Evolutionary conservation across 2,888 invertebrate genomes (phyloP).

Genomic region (Stenolophus ochropezus): DNA sequence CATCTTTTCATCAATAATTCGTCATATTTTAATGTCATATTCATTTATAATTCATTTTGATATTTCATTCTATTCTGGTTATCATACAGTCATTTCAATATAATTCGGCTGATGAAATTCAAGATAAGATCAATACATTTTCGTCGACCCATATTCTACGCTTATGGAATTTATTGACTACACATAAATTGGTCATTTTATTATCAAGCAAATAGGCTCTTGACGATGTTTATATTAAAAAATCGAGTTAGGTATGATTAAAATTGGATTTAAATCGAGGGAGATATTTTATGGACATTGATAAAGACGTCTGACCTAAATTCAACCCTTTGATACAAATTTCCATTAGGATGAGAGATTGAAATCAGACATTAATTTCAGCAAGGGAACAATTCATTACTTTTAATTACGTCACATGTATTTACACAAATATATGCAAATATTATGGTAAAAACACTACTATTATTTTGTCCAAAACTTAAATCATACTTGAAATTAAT

Average conservation of each 20-base stretch:
- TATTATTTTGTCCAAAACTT: no score
- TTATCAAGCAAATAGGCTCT: not conserved
- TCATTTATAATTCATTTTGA: not conserved
- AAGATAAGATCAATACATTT: not conserved
- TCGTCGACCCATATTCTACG: not conserved
- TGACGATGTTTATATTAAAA: not conserved
- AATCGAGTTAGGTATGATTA: not conserved
- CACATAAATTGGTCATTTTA: conserved; percentile 3
- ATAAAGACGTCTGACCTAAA: conserved; percentile 2
- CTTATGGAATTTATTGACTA: conserved; percentile 10
- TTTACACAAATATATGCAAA: not conserved
- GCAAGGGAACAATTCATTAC: not conserved
- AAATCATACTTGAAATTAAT: no score
- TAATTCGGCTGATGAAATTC: not conserved
- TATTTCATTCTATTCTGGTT: not conserved
- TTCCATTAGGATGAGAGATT: not conserved
- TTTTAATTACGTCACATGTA: not conserved
- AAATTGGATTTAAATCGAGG: not conserved
- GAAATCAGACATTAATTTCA: conserved; percentile 4
- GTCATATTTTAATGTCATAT: not conserved
- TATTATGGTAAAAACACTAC: no score
- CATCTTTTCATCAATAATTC: not conserved
- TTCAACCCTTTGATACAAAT: conserved; percentile 15
- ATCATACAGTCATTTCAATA: not conserved
- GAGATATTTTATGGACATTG: not conserved